Conservation (phyloP, 2,113 vertebrate genomes). For the Parotia lawesii region DNA sequence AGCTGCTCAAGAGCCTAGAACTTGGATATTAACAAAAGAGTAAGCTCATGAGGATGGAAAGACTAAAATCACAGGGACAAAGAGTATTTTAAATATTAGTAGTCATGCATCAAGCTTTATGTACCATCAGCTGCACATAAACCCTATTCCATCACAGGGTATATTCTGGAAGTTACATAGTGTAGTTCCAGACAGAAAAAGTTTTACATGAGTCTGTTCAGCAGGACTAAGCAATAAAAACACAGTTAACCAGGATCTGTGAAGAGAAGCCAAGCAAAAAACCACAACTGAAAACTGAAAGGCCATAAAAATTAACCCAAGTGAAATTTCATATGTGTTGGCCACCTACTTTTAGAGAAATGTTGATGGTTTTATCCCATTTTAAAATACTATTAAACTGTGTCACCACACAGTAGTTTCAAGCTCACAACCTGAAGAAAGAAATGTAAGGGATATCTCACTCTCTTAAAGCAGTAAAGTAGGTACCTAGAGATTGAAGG, state of each 20-base stretch:
- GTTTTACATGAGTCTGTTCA: not conserved
- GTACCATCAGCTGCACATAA: not conserved
- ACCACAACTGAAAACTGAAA: slow-evolving; percentile 54
- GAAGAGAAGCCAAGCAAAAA: slow-evolving; percentile 56
- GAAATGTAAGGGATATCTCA: not conserved
- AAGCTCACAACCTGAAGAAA: not conserved
- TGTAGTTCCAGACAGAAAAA: not conserved
- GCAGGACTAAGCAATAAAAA: slow-evolving; percentile 38
- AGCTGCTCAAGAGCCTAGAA: not conserved
- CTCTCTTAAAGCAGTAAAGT: not conserved
- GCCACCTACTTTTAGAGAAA: not conserved
- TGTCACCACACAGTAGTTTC: not conserved
- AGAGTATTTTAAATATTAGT: not conserved
- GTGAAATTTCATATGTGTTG: slow-evolving; percentile 19
- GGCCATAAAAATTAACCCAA: slow-evolving; percentile 43
- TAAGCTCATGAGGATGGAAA: not conserved
- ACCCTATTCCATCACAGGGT: not conserved
- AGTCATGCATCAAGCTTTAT: not conserved
- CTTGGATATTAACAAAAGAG: not conserved
- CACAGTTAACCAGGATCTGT: slow-evolving; percentile 21
- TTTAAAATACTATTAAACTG: not conserved
- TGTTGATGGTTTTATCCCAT: not conserved
- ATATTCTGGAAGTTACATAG: not conserved
- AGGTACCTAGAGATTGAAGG: not conserved
- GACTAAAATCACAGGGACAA: not conserved